Evolutionary conservation across 2,113 vertebrate species (phyloP).

Genomic region (Leptocoma aspasia): DNA sequence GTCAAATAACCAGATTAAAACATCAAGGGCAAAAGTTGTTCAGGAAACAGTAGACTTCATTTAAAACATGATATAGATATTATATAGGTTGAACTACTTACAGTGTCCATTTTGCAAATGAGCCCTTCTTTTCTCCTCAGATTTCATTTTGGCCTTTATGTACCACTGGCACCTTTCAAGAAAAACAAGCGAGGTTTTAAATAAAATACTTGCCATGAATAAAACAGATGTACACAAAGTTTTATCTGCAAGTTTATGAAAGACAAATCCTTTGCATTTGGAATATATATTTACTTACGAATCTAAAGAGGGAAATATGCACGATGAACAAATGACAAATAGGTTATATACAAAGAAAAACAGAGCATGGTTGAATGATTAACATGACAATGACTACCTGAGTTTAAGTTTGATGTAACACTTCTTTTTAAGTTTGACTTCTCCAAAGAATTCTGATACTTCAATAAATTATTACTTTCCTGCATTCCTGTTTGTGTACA

Average conservation of each 20-base stretch:
- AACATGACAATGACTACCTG: background rate
- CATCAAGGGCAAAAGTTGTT: background rate
- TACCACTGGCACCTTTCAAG: conserved; percentile 91
- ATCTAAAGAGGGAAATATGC: background rate
- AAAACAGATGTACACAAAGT: background rate
- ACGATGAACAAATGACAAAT: background rate
- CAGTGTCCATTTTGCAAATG: conserved; percentile 90
- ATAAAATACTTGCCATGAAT: background rate
- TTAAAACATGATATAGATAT: background rate
- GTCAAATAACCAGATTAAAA: background rate
- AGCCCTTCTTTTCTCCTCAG: conserved; percentile 91
- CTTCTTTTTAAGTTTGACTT: background rate
- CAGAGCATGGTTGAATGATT: background rate
- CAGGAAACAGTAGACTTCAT: background rate
- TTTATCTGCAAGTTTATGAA: background rate
- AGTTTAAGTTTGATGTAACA: background rate
- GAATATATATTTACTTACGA: background rate
- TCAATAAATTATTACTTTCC: background rate
- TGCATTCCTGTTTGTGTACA: background rate
- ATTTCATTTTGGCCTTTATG: conserved; percentile 98
- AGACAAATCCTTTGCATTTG: background rate
- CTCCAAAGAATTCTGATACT: background rate
- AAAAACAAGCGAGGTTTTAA: conserved; percentile 19
- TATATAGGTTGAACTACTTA: conserved; percentile 68
- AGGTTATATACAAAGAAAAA: background rate